Percentiles rank a stretch among this genome's conserved stretches.
Evolutionary conservation across 2,888 invertebrate genomes (phyloP).

Genomic region (Protonemura montana): DNA sequence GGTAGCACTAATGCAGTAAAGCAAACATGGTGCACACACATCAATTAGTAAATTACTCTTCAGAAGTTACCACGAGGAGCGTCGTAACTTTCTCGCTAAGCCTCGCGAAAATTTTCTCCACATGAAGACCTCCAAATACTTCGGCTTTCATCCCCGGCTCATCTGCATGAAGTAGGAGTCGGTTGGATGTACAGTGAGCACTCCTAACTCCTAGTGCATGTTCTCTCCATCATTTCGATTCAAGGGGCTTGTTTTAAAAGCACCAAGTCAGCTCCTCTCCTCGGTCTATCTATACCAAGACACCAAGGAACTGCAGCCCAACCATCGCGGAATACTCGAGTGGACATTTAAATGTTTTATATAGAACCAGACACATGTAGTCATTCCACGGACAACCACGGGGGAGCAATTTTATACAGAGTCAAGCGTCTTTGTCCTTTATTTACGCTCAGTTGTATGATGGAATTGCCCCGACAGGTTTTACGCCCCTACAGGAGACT

Average conservation of each 20-base stretch:
- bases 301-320: background rate
- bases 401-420: constrained; percentile 16
- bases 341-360: constrained; percentile 48
- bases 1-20: background rate
- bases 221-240: constrained; percentile 14
- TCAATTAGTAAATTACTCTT: background rate
- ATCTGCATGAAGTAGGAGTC: background rate
- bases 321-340: constrained; percentile 39
- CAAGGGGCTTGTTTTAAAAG: constrained; percentile 44
- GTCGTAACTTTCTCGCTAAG: background rate
- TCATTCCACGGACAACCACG: constrained; percentile 20
- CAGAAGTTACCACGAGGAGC: background rate
- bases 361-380: constrained; percentile 37
- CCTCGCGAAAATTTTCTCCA: background rate
- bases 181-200: too few relatives aligned
- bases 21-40: background rate
- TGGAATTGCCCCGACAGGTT: constrained; percentile 33
- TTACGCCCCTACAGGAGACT: constrained; percentile 8
- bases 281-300: background rate
- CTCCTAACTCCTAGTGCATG: background rate
- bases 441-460: background rate
- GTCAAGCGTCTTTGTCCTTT: constrained; percentile 15
- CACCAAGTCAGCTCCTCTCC: constrained; percentile 42
- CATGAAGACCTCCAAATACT: background rate
- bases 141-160: background rate